Base-by-base conservation (phyloP, 2,888 invertebrate species). In the Drosophila eohydei region DNA sequence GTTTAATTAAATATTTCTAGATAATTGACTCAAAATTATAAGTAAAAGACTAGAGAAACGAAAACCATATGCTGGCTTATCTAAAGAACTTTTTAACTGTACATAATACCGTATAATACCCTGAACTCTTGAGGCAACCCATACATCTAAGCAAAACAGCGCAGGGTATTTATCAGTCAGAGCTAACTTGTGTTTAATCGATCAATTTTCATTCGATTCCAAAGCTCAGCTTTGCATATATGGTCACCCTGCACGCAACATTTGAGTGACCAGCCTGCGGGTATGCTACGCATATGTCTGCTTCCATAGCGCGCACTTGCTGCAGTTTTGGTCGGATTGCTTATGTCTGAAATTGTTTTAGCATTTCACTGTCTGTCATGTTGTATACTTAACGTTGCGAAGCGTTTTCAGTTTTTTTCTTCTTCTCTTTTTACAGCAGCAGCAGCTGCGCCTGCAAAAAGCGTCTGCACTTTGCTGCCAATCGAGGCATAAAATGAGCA, bases 401-500 rank as follows among this genome's bases (percentile, higher is more conserved):
- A 48, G 54, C 34, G 51, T 30, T 36, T 58, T 41, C 28, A 34
- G 40, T 14, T 16, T 16, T 11, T 63, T 50, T 52, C 46, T 56
- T 9, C 26, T 60, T 41, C 32, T 41, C 38, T 62, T 11, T 32
- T 30, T 16, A 8, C 41, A 16, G 41, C 32, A 32, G 46, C 57
- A 57, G 60, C 66, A 57, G 61, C 58, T 64, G 65, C 66, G 58
- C 44, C 59, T 55, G 74, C 63, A 79, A 81, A 78, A 81, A 80
- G 71, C 83, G 77, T 86, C 86, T 81, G 80, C 86, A 86, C 91
- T 89, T 73, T 74, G 71, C 75, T 70, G 76, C 44, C 78, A 83
- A 80, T 82, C 90, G 89, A 89, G 80, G 89, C 91, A 85, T 89
- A 78, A 90, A 89, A 90, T 89, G 90, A 89, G 91, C 91, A 90